These are phyloP conservation scores for Cistogaster globosa DNA, from an alignment of 2,888 invertebrate genomes.

Conservation along the genomic window DNA sequence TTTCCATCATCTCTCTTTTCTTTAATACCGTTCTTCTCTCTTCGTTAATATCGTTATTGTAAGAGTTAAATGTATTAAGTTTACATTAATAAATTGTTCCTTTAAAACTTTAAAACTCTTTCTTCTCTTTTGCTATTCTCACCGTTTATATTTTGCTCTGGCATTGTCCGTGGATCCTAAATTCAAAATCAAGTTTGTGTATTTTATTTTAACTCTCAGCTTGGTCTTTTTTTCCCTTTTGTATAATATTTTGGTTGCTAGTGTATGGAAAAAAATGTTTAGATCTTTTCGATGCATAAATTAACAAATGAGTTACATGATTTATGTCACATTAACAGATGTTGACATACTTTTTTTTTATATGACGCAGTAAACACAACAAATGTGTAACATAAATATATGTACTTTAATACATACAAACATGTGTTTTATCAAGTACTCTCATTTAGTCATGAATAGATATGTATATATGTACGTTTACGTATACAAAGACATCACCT, in stretches of 20 bases:
- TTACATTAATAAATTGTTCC: neutral
- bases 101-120: slow-evolving; percentile 28
- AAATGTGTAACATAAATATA: slow-evolving; percentile 42
- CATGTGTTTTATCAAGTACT: slow-evolving; percentile 7
- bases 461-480: neutral
- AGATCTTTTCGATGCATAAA: slow-evolving; percentile 47
- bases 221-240: neutral
- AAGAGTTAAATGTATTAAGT: slow-evolving; percentile 8
- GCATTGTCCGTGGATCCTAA: neutral
- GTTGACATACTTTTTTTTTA: slow-evolving; percentile 67
- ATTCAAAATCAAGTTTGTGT: slow-evolving; percentile 15
- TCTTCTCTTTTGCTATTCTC: neutral
- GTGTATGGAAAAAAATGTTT: slow-evolving; percentile 5
- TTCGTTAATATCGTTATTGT: neutral
- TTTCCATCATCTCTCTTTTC: slow-evolving; percentile 4
- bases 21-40: too few relatives aligned
- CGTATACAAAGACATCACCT: slow-evolving; percentile 13
- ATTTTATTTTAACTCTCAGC: neutral
- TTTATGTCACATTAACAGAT: slow-evolving; percentile 68
- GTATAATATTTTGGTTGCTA: neutral
- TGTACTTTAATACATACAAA: neutral
- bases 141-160: neutral
- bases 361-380: slow-evolving; percentile 56
- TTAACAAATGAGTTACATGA: slow-evolving; percentile 64
- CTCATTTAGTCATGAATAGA: neutral